Percentiles rank a stretch among this genome's conserved stretches.
Evolutionary conservation across 2,888 invertebrate genomes (phyloP).

Genomic region (Brenthis daphne): DNA sequence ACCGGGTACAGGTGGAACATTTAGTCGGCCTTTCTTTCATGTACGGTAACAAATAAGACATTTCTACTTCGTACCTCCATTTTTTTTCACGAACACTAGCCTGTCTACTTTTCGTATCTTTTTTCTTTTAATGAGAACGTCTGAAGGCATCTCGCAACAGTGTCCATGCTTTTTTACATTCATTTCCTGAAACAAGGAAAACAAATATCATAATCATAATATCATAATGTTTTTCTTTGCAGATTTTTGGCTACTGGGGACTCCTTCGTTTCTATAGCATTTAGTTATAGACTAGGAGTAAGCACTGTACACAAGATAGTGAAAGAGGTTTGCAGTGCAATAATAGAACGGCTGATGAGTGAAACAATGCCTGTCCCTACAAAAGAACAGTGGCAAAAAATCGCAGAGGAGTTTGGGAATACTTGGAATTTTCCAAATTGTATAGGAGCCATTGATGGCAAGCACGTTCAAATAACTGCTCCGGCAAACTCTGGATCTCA

Average conservation of each 20-base stretch:
- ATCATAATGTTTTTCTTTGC: conserved; percentile 13
- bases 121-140: conserved; percentile 37
- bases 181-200: conserved; percentile 38
- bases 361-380: conserved; percentile 14
- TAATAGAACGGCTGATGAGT: conserved; percentile 26
- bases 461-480: conserved; percentile 14
- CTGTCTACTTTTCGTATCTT: conserved; percentile 28
- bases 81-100: conserved; percentile 31
- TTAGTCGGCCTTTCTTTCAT: conserved; percentile 35
- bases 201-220: conserved; percentile 12
- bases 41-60: conserved; percentile 41
- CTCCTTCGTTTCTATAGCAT: conserved; percentile 35
- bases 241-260: conserved; percentile 38
- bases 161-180: conserved; percentile 41
- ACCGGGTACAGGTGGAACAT: conserved; percentile 31
- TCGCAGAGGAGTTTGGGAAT: conserved; percentile 33
- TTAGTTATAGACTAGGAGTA: conserved; percentile 40
- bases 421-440: conserved; percentile 38
- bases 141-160: conserved; percentile 40
- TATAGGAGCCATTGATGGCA: conserved; percentile 19
- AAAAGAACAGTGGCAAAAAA: conserved; percentile 11
- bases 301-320: conserved; percentile 41
- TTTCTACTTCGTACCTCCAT: conserved; percentile 43
- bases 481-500: conserved; percentile 20
- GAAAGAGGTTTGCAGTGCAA: conserved; percentile 37